Base-by-base conservation (phyloP, 2,888 invertebrate species). In the Isotomurus palustris region DNA sequence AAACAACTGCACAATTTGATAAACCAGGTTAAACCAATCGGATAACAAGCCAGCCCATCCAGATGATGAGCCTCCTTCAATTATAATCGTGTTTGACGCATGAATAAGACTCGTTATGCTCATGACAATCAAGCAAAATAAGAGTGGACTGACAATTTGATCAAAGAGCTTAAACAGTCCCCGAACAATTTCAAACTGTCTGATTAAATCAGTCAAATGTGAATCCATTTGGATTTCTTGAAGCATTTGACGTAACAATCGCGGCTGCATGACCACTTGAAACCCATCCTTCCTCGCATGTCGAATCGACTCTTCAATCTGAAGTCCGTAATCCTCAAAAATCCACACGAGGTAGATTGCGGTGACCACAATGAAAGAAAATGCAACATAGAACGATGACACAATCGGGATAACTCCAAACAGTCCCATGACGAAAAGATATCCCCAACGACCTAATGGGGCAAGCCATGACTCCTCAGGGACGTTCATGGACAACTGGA, bases 71-170 rank as follows among this genome's bases (percentile, higher is more conserved):
- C 63, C 60, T 10, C 63, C 63, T 47, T 63, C 63, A 28, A 63
- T 63, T 24, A 63, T 32, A 21, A 63, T 47, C 3, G 63, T 60
- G 41, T 63, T 63, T 22, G 60, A 57, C 8, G 63, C 63, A 53
- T 63, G 63, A 50, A 63, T 56, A n/a, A 63, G 35, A 29, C 60
- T 60, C 3, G 63, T 63, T 2, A 60, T 58, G 41, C 57, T 57
- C 63, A 63, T 63, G n/a, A 63, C 60, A 49, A 63, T 60, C 32
- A 63, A 17, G 36, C 60, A 63, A 38, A 63, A 63, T 1, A 63
- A 50, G 17, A 63, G 44, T 1, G 63, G 63, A n/a, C 60, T 60
- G 22, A 63, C 63, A 25, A 63, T 63, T n/a, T 47, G 35, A 36
- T 63, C 63, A 38, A 63, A 63, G 3, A 63, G 51, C 2, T 45